Conservation (phyloP, 2,113 vertebrate species). For the Dryoscopus gambensis region DNA sequence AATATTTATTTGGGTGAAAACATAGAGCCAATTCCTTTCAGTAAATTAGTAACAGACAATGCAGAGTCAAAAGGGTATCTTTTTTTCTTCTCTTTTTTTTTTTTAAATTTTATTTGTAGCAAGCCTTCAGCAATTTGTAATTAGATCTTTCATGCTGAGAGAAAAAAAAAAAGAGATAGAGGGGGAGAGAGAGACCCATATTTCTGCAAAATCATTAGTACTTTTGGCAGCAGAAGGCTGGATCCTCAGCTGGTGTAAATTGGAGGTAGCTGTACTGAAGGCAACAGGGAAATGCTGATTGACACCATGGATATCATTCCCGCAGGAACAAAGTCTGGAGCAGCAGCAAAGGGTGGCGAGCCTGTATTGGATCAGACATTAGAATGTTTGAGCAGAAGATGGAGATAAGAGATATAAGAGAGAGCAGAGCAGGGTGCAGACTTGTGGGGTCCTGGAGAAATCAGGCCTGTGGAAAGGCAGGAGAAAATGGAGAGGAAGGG, state of each 20-base stretch:
- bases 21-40: neutral
- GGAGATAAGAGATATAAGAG: neutral
- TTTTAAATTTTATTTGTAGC: neutral
- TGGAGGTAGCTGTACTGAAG: neutral
- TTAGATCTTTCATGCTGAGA: slow-evolving; percentile 34
- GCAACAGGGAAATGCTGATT: neutral
- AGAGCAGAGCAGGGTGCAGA: neutral
- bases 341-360: neutral
- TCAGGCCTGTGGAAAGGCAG: neutral
- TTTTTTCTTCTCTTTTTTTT: neutral
- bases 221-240: slow-evolving; percentile 1
- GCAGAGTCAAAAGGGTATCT: neutral
- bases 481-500: neutral
- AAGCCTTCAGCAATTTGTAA: slow-evolving; percentile 55
- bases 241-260: neutral
- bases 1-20: slow-evolving; percentile 7
- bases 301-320: neutral
- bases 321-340: neutral
- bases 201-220: slow-evolving; percentile 33
- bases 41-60: slow-evolving; percentile 12
- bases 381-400: neutral
- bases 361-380: neutral
- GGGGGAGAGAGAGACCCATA: neutral
- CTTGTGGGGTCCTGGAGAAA: neutral
- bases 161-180: neutral